Base-by-base conservation (phyloP, 2,888 invertebrate species). In the Drosophila setosimentum region DNA sequence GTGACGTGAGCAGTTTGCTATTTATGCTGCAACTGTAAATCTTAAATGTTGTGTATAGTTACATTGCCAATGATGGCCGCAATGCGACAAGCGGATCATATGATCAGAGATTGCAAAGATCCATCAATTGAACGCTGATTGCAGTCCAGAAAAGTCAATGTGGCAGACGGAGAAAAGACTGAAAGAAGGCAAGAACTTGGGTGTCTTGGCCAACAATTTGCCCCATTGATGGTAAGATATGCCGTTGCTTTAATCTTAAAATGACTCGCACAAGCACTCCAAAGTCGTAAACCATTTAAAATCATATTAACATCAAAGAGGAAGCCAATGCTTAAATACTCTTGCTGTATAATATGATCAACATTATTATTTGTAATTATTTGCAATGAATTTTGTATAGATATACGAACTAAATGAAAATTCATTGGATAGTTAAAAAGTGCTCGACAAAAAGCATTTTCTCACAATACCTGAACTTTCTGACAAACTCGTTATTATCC, bases 131-230 rank as follows among this genome's bases (percentile, higher is more conserved):
- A 48, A 21, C 45, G 51, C 50, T 49, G 68, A 66, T 68, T 40
- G 60, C 64, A 48, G 60, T 77, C 77, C 85, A 89, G 85, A 83
- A 83, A 89, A 87, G 84, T 82, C 85, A 87, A 85, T 87, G 87
- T 71, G 51, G 48, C 35, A 60, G 61, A n/a, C 16, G 37, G 55
- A 55, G 40, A 21, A 30, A 3, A 11, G n/a, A 21, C 21, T 45
- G n/a, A 29, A 16, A 51, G 65, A 69, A 51, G 51, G 62, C 32
- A n/a, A 59, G 66, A 62, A 65, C 70, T 76, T 71, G 77, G 67
- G 66, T 58, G 51, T 54, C 64, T 33, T 30, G 24, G 45, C 53
- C 53, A 45, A 66, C 35, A 35, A 78, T 66, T 68, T 58, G 68
- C 60, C 53, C 50, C 63, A 75, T 69, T 82, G 66, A 73, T 82